Conservation (phyloP, 2,888 invertebrate genomes). For the Drosophila borealis region DNA sequence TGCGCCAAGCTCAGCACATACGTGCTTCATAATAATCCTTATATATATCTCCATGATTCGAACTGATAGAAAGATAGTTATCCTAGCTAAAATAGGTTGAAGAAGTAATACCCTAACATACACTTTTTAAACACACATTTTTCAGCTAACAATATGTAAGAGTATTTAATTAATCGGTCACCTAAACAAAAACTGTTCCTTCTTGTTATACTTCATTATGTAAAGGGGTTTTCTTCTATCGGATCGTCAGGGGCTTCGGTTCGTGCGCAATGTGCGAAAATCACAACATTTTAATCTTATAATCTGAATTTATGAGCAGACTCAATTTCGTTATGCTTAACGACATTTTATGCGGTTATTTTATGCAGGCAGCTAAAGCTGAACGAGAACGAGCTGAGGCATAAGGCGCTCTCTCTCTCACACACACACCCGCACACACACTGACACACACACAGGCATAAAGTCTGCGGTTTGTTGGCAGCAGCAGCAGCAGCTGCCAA, state of each 20-base stretch:
- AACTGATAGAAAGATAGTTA: too few relatives aligned
- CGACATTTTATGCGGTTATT: conserved; percentile 79
- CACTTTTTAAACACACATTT: too few relatives aligned
- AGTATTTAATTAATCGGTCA: background rate
- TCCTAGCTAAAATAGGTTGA: too few relatives aligned
- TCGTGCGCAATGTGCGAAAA: conserved; percentile 63
- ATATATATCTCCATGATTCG: too few relatives aligned
- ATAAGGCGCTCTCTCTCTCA: conserved; percentile 19
- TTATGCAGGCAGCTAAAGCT: conserved; percentile 63
- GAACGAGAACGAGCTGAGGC: conserved; percentile 57
- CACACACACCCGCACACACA: conserved; percentile 10
- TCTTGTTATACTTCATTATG: conserved; percentile 52
- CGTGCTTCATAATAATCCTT: too few relatives aligned
- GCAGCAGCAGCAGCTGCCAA: conserved; percentile 51
- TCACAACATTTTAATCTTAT: conserved; percentile 81
- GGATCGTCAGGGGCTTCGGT: conserved; percentile 5
- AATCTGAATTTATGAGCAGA: conserved; percentile 81
- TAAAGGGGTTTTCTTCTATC: conserved; percentile 39
- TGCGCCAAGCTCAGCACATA: too few relatives aligned
- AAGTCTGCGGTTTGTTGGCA: conserved; percentile 67
- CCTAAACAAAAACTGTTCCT: too few relatives aligned
- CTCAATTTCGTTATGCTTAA: conserved; percentile 82
- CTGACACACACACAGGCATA: conserved; percentile 14
- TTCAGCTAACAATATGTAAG: background rate
- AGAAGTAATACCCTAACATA: too few relatives aligned